phyloP scores from a whole-genome alignment of 2,888 invertebrate genomes.

The Hydrotaea diabolus region DNA sequence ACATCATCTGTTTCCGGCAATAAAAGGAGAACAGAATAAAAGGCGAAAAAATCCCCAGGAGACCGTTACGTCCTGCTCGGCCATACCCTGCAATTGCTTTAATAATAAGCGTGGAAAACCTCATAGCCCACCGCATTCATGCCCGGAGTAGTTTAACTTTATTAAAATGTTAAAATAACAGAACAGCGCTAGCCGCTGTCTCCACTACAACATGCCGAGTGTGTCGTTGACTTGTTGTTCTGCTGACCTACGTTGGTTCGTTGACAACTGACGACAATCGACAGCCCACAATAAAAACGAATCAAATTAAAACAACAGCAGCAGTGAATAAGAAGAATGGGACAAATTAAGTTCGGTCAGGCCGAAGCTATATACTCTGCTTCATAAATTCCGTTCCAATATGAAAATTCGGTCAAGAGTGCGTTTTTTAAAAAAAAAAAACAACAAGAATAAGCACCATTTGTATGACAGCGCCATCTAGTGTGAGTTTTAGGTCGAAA shows the following conservation, averaged over 20 bases:
- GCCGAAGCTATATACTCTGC: too few species aligned
- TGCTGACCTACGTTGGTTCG: conserved; percentile 63
- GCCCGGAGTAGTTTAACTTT: neutral
- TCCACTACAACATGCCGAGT: conserved; percentile 30
- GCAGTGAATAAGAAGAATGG: conserved; percentile 23
- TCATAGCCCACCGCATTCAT: neutral
- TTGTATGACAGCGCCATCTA: too few species aligned
- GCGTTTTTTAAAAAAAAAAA: too few species aligned
- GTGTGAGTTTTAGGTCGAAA: too few species aligned
- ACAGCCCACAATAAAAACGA: neutral
- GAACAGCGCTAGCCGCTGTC: neutral
- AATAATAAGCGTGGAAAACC: neutral
- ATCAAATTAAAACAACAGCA: conserved; percentile 13
- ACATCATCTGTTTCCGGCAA: too few species aligned
- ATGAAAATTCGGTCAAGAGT: too few species aligned
- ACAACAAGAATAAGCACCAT: too few species aligned
- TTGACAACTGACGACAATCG: conserved; percentile 24
- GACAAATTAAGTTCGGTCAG: too few species aligned
- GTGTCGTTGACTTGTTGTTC: conserved; percentile 60
- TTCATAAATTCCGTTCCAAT: too few species aligned
- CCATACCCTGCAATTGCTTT: neutral
- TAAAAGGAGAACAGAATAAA: neutral
- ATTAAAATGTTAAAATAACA: conserved; percentile 34
- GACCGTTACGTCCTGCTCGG: neutral
- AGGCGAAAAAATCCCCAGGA: neutral